Evolutionary conservation across 2,113 vertebrate genomes (phyloP).

Genomic region (Callocephalon fimbriatum): DNA sequence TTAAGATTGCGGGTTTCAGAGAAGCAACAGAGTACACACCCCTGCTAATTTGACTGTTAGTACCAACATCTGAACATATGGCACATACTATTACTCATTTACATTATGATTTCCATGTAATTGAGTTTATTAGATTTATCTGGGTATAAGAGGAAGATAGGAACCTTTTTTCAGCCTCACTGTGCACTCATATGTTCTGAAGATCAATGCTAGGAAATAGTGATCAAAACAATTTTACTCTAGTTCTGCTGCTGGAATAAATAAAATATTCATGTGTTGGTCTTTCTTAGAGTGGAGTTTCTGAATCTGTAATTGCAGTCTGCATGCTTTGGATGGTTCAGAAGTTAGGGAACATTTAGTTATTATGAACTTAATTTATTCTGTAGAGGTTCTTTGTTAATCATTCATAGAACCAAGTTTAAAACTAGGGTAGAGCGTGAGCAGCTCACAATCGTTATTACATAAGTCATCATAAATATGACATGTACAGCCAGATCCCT

Average conservation of each 20-base stretch:
- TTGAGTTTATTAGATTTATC: not conserved
- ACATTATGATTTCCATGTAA: not conserved
- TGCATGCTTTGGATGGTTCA: not conserved
- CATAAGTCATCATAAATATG: slow-evolving; percentile 37
- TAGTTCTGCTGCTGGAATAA: not conserved
- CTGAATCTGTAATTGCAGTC: slow-evolving; percentile 3
- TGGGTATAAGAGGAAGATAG: not conserved
- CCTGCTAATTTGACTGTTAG: not conserved
- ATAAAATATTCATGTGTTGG: slow-evolving; percentile 15
- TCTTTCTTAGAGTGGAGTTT: not conserved
- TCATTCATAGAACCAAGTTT: slow-evolving; percentile 53
- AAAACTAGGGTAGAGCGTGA: slow-evolving; percentile 38
- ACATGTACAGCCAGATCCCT: slow-evolving; percentile 3
- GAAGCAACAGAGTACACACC: not conserved
- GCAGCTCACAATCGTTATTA: slow-evolving; percentile 27
- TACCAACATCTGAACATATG: not conserved
- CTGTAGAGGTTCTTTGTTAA: slow-evolving; percentile 48
- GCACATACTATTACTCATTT: not conserved
- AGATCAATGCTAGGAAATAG: not conserved
- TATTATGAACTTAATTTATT: slow-evolving; percentile 29
- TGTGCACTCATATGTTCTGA: not conserved
- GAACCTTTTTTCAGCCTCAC: not conserved
- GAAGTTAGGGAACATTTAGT: slow-evolving; percentile 36
- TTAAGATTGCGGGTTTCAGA: not conserved
- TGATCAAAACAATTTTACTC: not conserved